A percentile compares a stretch with the other conserved stretches of the same genome.
phyloP scores from a whole-genome alignment of 64 coral and sea anemone genomes.

The Montipora capricornis region DNA sequence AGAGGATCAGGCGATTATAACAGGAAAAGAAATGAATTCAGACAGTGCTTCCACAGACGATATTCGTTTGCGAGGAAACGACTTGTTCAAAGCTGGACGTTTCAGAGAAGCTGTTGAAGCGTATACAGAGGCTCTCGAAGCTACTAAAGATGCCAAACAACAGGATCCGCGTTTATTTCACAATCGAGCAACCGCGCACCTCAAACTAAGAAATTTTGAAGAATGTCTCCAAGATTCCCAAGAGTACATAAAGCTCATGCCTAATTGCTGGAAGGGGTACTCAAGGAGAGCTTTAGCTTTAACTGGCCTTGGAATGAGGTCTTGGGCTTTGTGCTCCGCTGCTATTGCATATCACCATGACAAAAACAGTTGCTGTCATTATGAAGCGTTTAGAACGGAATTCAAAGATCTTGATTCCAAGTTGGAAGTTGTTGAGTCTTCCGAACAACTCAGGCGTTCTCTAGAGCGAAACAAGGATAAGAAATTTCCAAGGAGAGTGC shows the following conservation, averaged over 20 bases:
- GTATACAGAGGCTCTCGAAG: slow-evolving; percentile 11
- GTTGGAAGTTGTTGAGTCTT: not conserved
- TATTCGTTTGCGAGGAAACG: slow-evolving; percentile 1
- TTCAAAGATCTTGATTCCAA: slow-evolving; percentile 17
- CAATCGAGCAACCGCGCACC: slow-evolving; percentile 65
- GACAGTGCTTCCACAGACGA: not conserved
- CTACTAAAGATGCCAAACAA: not conserved
- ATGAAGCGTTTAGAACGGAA: not conserved
- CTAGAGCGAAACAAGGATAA: not conserved
- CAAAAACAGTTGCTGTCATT: slow-evolving; percentile 9
- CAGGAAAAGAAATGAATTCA: not conserved
- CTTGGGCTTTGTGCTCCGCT: slow-evolving; percentile 20
- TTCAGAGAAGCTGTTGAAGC: slow-evolving; percentile 34
- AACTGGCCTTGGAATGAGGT: not conserved
- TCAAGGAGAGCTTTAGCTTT: slow-evolving; percentile 54
- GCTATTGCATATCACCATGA: slow-evolving; percentile 34
- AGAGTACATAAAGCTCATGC: slow-evolving; percentile 27
- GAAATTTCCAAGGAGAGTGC: not conserved
- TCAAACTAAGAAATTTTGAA: slow-evolving; percentile 29
- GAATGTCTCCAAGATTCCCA: slow-evolving; percentile 48
- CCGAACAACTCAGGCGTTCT: not conserved
- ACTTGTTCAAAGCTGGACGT: not conserved
- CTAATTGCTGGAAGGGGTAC: slow-evolving; percentile 66
- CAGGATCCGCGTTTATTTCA: slow-evolving; percentile 5
- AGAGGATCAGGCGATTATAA: not conserved